Evolutionary conservation across 1,140 invertebrate species (phyloP).

Genomic region (Drosophila serrata): DNA sequence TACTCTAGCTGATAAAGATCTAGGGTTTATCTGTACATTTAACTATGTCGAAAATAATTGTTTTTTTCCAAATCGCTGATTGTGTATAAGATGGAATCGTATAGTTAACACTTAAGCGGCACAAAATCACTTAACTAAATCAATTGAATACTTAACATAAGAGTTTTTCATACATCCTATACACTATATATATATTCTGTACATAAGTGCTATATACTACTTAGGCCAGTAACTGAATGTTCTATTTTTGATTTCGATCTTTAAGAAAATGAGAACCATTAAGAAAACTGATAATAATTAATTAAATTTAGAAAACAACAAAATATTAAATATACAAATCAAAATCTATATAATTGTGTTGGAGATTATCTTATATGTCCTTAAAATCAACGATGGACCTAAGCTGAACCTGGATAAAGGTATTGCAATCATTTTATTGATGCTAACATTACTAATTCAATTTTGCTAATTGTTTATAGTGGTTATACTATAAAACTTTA

Average conservation of each 20-base stretch:
- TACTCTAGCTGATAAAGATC: constrained; percentile 28
- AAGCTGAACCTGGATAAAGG: no score
- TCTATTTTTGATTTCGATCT: constrained; percentile 48
- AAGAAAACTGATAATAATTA: constrained; percentile 67
- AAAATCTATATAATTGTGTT: background rate
- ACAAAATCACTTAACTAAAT: constrained; percentile 77
- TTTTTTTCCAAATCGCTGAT: constrained; percentile 57
- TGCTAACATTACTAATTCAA: background rate
- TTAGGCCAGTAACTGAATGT: constrained; percentile 47
- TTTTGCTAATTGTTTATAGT: background rate
- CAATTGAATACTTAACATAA: constrained; percentile 59
- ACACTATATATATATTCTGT: constrained; percentile 20
- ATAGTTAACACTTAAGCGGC: constrained; percentile 82
- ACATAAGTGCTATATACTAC: constrained; percentile 39
- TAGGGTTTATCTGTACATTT: constrained; percentile 50
- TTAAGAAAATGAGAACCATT: constrained; percentile 46
- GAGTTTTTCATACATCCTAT: constrained; percentile 40
- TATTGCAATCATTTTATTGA: no score
- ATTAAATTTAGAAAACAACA: constrained; percentile 50
- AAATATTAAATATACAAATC: constrained; percentile 49
- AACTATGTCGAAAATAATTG: constrained; percentile 14
- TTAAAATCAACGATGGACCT: no score
- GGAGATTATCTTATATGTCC: background rate
- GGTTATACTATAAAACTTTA: background rate
- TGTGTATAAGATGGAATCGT: constrained; percentile 48